These are phyloP conservation scores for Nothoprocta pentlandii DNA, from an alignment of 2,113 vertebrate genomes.

Conservation along the genomic window DNA sequence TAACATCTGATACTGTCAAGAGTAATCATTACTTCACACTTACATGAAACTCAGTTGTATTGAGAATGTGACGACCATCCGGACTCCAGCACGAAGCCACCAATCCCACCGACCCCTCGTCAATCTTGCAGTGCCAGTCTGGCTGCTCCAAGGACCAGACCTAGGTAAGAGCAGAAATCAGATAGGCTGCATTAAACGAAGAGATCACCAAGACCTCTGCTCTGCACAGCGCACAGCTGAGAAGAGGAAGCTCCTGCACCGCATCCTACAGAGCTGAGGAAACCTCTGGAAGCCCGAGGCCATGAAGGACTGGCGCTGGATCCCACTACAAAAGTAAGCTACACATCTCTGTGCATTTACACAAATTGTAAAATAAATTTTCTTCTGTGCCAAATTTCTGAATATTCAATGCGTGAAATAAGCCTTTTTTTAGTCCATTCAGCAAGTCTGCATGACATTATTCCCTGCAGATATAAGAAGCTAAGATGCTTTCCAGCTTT, in stretches of 20 bases:
- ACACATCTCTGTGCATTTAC: too few relatives aligned
- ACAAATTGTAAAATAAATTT: neutral
- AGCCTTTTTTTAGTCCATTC: neutral
- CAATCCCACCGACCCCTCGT: conserved; percentile 95
- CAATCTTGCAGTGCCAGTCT: conserved; percentile 96
- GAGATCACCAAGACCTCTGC: neutral
- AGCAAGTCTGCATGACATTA: neutral
- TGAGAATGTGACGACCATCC: conserved; percentile 97
- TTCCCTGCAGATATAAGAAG: neutral
- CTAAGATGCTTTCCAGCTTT: neutral
- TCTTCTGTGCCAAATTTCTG: neutral
- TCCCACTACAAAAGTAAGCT: conserved; percentile 84
- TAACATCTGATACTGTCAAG: conserved; percentile 79
- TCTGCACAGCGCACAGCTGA: accelerated
- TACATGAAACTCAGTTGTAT: conserved; percentile 97
- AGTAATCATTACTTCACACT: conserved; percentile 78
- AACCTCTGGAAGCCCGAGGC: neutral
- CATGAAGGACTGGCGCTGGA: conserved; percentile 86
- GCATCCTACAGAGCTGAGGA: neutral
- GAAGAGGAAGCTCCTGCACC: neutral
- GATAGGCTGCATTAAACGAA: accelerated
- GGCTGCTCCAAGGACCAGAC: conserved; percentile 98
- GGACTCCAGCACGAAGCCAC: conserved; percentile 96
- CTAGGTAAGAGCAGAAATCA: conserved; percentile 65
- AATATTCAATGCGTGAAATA: neutral